Evolutionary conservation across 2,888 invertebrate species (phyloP).

Genomic region (Tetragonula carbonaria): DNA sequence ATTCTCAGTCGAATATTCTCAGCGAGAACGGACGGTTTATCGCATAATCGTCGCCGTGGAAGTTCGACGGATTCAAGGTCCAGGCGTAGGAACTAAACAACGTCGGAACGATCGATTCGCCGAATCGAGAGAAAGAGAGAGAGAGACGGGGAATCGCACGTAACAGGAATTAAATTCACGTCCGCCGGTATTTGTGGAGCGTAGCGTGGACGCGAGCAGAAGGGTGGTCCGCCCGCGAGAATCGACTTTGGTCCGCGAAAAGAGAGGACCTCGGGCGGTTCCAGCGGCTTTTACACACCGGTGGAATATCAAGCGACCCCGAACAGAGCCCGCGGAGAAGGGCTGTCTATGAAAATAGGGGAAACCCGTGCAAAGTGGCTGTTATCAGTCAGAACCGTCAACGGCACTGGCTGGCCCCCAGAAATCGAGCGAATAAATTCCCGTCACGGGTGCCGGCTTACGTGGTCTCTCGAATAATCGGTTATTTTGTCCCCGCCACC

Average conservation of each 20-base stretch:
- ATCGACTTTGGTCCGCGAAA: constrained; percentile 47
- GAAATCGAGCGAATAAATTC: constrained; percentile 78
- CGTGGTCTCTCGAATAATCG: constrained; percentile 70
- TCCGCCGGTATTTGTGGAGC: constrained; percentile 43
- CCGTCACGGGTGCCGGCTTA: constrained; percentile 69
- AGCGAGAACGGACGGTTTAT: not conserved
- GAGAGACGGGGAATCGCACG: not conserved
- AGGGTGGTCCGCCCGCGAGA: constrained; percentile 34
- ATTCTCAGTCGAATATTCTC: not conserved
- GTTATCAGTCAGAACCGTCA: constrained; percentile 74
- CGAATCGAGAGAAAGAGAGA: too few relatives aligned
- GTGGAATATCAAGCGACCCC: constrained; percentile 76
- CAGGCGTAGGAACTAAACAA: constrained; percentile 44
- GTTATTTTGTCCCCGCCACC: constrained; percentile 62
- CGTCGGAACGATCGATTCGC: constrained; percentile 45
- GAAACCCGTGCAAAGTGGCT: constrained; percentile 68
- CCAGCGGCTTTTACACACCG: constrained; percentile 64
- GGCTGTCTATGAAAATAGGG: constrained; percentile 72
- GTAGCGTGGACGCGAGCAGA: not conserved
- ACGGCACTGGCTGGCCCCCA: constrained; percentile 69
- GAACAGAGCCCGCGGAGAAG: constrained; percentile 42
- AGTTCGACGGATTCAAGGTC: constrained; percentile 38
- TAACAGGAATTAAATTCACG: constrained; percentile 57
- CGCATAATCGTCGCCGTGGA: constrained; percentile 10
- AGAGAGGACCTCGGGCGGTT: constrained; percentile 18